These are phyloP conservation scores for Hofmannophila pseudospretella DNA, from an alignment of 2,888 invertebrate species.

Conservation along the genomic window DNA sequence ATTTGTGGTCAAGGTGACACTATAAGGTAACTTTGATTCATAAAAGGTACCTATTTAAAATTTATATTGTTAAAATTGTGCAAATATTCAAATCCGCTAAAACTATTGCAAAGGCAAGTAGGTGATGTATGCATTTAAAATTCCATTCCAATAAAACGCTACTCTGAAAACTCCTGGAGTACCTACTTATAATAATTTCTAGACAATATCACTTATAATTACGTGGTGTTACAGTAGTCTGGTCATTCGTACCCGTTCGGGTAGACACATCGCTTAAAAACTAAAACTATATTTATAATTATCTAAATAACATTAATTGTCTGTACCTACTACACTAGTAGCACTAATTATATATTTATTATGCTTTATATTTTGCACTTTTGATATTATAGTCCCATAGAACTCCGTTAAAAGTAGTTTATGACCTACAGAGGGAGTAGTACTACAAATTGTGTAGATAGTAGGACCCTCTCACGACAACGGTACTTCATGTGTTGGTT, in stretches of 20 bases:
- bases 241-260: conserved; percentile 43
- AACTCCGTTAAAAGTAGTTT: conserved; percentile 56
- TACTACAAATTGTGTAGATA: conserved; percentile 44
- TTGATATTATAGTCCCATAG: conserved; percentile 34
- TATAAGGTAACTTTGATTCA: conserved; percentile 63
- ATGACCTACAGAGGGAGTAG: conserved; percentile 50
- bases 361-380: conserved; percentile 61
- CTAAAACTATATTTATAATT: conserved; percentile 36
- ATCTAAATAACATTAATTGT: conserved; percentile 39
- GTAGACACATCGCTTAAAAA: conserved; percentile 36
- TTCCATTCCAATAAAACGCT: conserved; percentile 38
- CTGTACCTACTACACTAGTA: conserved; percentile 56
- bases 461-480: conserved; percentile 33
- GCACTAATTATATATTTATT: conserved; percentile 64
- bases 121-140: conserved; percentile 61
- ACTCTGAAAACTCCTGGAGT: conserved; percentile 37
- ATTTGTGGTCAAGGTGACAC: conserved; percentile 37
- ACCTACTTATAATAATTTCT: conserved; percentile 33
- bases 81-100: conserved; percentile 57
- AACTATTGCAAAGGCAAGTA: conserved; percentile 70
- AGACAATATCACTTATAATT: conserved; percentile 43
- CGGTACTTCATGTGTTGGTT: conserved; percentile 17
- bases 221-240: conserved; percentile 62
- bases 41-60: conserved; percentile 35
- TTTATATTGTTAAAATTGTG: conserved; percentile 45